Evolutionary conservation across 2,797 vertebrate genomes (phyloP), one percentile per base, ranked within the genome.

Genomic region (Hydrophis major): DNA sequence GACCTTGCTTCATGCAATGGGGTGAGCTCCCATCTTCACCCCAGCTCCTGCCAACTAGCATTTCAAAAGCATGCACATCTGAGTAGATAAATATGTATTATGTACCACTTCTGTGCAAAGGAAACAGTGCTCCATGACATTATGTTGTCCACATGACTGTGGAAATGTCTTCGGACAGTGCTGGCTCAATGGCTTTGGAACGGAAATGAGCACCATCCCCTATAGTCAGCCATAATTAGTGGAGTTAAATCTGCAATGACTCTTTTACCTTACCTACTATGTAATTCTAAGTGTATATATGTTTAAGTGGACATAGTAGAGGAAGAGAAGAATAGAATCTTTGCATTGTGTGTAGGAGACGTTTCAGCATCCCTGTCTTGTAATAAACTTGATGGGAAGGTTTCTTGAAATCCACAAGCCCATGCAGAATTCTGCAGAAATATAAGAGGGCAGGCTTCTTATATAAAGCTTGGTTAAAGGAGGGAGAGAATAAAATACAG

Each of bases 401-500:
- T 27, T 95, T 93, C 92, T 47, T 0, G 69, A 18, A 5, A 0
- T 14, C 25, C 89, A 92, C 92, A 2, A 27, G 55, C 66, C 93
- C 78, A 88, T n/a, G 86, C 93, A 53, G 86, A 88, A 86, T 47
- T 90, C 10, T 74, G 3, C 86, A 13, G 61, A 22, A 22, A 0
- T 57, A 69, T 78, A 22, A 32, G 22, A 66, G 88, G 50, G 63
- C 47, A 69, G 20, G 8, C 63, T 0, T 87, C 32, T 90, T 90
- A 66, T 94, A 94, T 89, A 91, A 89, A 94, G 91, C 86, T 78
- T 66, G 74, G 92, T 94, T 94, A 90, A 95, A 93, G 93, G 91
- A 89, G 94, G 90, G 94, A 94, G 95, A 93, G 92, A 0, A 94
- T 69, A 56, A 95, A 94, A 96, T 92, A 57, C 93, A 95, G 53